phyloP scores from a whole-genome alignment of 2,888 invertebrate genomes.

The Bombylius discolor region DNA sequence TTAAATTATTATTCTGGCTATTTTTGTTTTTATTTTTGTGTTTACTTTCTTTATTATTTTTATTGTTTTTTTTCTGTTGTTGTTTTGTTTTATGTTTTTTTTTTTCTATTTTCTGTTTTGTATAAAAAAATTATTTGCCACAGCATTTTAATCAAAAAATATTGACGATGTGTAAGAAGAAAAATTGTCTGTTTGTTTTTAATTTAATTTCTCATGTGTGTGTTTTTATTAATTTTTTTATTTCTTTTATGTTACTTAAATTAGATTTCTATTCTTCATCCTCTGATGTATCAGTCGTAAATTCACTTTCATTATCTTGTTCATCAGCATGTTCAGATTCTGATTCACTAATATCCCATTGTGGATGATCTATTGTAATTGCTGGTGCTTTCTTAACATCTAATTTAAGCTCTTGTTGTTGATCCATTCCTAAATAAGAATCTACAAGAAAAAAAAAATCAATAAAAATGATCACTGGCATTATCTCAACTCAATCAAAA shows the following conservation, averaged over 20 bases:
- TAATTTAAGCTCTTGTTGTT: constrained; percentile 87
- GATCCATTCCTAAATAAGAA: constrained; percentile 95
- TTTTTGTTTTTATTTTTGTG: too few species aligned
- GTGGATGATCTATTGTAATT: constrained; percentile 85
- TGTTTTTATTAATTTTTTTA: neutral
- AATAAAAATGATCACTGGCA: too few species aligned
- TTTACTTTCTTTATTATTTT: too few species aligned
- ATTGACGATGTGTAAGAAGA: too few species aligned
- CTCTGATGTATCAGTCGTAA: constrained; percentile 51
- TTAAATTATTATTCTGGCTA: too few species aligned
- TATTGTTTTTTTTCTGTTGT: too few species aligned
- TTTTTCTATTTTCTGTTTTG: too few species aligned
- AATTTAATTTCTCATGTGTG: neutral
- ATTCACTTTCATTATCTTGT: constrained; percentile 51
- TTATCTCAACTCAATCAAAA: neutral
- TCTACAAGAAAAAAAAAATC: constrained; percentile 39
- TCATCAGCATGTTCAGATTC: constrained; percentile 57
- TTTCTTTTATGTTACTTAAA: too few species aligned
- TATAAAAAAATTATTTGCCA: too few species aligned
- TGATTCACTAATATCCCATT: constrained; percentile 93
- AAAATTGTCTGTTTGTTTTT: too few species aligned
- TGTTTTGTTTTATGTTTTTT: too few species aligned
- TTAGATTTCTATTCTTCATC: constrained; percentile 39
- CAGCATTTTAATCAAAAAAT: too few species aligned
- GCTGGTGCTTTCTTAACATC: constrained; percentile 94